Conservation (phyloP, 1,140 invertebrate genomes). For the Trichonephila clavipes region DNA sequence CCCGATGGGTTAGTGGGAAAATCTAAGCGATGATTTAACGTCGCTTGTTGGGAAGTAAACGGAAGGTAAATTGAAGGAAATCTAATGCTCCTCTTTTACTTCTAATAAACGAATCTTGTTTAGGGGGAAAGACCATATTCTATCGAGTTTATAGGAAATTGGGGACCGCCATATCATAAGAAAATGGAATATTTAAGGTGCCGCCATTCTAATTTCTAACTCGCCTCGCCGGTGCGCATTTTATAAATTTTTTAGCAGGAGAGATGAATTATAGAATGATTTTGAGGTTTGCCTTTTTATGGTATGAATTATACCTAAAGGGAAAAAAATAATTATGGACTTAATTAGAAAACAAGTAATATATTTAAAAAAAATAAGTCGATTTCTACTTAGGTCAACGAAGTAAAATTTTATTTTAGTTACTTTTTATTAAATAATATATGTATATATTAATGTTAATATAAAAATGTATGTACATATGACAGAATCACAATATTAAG, state of each 20-base stretch:
- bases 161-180: slow-evolving; percentile 53
- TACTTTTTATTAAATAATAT: too few species aligned
- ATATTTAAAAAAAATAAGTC: too few species aligned
- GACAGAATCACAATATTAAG: too few species aligned
- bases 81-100: slow-evolving; percentile 76
- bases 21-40: slow-evolving; percentile 74
- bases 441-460: too few species aligned
- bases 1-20: slow-evolving; percentile 71
- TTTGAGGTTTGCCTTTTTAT: not conserved
- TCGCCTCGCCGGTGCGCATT: not conserved
- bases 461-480: too few species aligned
- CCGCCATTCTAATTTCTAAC: not conserved
- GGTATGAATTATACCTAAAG: not conserved
- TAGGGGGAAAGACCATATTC: slow-evolving; percentile 33
- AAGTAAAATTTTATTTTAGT: too few species aligned
- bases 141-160: not conserved
- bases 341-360: not conserved
- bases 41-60: slow-evolving; percentile 66
- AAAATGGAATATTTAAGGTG: slow-evolving; percentile 52
- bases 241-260: slow-evolving; percentile 1
- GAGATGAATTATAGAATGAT: not conserved
- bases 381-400: too few species aligned
- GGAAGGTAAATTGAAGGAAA: slow-evolving; percentile 75
- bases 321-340: not conserved
- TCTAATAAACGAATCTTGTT: slow-evolving; percentile 76